A percentile compares a stretch with the other conserved stretches of the same genome.
Evolutionary conservation across 2,888 invertebrate genomes (phyloP).

Genomic region (Zaprionus obscuricornis): DNA sequence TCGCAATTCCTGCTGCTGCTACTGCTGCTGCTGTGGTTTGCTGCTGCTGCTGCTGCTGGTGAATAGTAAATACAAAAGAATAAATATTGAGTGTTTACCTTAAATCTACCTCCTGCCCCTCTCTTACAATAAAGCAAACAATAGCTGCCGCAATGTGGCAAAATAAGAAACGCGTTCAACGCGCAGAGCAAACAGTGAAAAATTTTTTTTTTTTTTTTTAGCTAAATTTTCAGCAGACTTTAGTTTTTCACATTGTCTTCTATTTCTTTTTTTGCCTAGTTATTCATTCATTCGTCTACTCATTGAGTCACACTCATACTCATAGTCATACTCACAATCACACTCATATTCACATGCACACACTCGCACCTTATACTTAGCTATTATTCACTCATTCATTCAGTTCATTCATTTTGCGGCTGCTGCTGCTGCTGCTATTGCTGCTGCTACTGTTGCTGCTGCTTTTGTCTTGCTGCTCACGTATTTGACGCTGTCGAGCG

Average conservation of each 20-base stretch:
- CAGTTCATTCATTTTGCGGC: too few species aligned
- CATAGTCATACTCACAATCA: constrained; percentile 24
- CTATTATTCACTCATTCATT: constrained; percentile 28
- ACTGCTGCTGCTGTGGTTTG: too few species aligned
- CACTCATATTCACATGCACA: constrained; percentile 18
- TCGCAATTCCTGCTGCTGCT: too few species aligned
- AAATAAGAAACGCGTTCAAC: constrained; percentile 27
- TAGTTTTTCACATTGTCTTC: constrained; percentile 40
- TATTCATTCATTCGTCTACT: constrained; percentile 16
- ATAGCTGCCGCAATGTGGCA: too few species aligned
- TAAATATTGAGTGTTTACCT: constrained; percentile 74
- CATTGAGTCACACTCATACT: constrained; percentile 23
- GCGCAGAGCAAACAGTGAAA: constrained; percentile 55
- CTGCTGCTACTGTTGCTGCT: constrained; percentile 32
- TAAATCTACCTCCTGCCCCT: too few species aligned
- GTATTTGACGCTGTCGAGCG: constrained; percentile 60
- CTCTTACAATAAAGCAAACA: constrained; percentile 65
- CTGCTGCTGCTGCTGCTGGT: constrained; percentile 9
- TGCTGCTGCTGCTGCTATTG: too few species aligned
- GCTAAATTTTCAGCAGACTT: too few species aligned
- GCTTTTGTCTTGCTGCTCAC: constrained; percentile 62
- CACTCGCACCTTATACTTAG: too few species aligned
- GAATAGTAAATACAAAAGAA: constrained; percentile 66
- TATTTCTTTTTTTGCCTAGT: constrained; percentile 46
- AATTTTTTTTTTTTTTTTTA: too few species aligned